Percentiles rank a stretch among this genome's conserved stretches.
phyloP scores from a whole-genome alignment of 2,797 vertebrate genomes.

The Semotilus atromaculatus region DNA sequence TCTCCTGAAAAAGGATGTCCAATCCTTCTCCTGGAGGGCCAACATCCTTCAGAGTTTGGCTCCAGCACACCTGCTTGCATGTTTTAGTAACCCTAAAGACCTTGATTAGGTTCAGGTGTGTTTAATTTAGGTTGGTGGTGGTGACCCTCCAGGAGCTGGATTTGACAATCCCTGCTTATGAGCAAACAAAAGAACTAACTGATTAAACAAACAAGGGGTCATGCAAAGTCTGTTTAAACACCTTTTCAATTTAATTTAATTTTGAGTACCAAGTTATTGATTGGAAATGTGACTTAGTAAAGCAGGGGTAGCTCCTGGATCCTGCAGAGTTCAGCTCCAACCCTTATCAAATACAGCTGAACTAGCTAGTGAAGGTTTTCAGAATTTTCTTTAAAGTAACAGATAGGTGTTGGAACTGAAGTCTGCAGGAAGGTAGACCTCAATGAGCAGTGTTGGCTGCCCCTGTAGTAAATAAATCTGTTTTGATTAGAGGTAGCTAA shows the following conservation, averaged over 20 bases:
- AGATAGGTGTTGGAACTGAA: background rate
- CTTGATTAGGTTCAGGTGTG: background rate
- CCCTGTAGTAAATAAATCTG: background rate
- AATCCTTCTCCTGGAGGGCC: background rate
- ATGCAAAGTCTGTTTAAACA: background rate
- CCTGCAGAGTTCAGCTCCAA: background rate
- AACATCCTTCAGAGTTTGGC: background rate
- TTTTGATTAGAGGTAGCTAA: background rate
- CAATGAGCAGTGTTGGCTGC: background rate
- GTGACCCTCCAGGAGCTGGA: background rate
- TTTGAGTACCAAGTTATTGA: background rate
- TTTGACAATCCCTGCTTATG: background rate
- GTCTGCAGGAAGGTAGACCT: background rate
- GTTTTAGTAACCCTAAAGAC: conserved; percentile 5
- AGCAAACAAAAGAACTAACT: background rate
- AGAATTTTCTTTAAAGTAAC: background rate
- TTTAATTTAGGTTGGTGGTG: background rate
- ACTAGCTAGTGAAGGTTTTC: background rate
- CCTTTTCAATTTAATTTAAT: background rate
- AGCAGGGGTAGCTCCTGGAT: background rate
- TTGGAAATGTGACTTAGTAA: background rate
- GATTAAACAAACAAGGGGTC: background rate
- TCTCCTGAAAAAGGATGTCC: background rate
- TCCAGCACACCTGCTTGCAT: background rate
- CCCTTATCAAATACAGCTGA: background rate